Evolutionary conservation across 2,113 vertebrate species (phyloP).

Genomic region (Epinephelus fuscoguttatus): DNA sequence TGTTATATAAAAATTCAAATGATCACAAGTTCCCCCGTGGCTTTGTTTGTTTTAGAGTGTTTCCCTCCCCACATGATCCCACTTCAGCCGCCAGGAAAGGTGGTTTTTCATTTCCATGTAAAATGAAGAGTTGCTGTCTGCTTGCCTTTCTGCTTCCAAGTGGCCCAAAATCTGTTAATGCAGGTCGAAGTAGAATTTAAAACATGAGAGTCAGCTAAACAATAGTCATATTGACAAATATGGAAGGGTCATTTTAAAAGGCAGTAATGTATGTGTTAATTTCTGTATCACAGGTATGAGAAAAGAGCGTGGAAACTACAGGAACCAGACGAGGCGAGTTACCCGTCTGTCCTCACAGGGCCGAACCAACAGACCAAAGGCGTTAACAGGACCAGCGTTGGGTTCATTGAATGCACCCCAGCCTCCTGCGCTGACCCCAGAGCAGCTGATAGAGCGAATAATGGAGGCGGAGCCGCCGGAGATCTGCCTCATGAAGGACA

Average conservation of each 20-base stretch:
- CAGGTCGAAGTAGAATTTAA: not conserved
- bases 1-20: not conserved
- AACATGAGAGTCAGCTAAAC: not conserved
- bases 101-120: not conserved
- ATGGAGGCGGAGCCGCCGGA: slow-evolving; percentile 94
- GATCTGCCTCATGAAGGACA: slow-evolving; percentile 90
- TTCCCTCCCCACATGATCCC: not conserved
- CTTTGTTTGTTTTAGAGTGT: not conserved
- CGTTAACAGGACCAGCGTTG: slow-evolving; percentile 58
- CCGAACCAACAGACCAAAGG: slow-evolving; percentile 50
- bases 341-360: slow-evolving; percentile 79
- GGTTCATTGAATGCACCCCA: slow-evolving; percentile 56
- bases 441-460: slow-evolving; percentile 91
- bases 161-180: not conserved
- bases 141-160: no score
- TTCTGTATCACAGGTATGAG: slow-evolving; percentile 76
- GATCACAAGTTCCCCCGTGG: not conserved
- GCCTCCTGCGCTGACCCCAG: slow-evolving; percentile 82
- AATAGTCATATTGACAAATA: not conserved
- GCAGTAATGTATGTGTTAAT: no score
- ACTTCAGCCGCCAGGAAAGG: not conserved
- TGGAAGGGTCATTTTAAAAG: no score
- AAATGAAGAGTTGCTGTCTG: not conserved
- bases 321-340: slow-evolving; percentile 81
- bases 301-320: slow-evolving; percentile 78